Percentiles rank a stretch among this genome's conserved stretches.
These are phyloP conservation scores for Sciaenops ocellatus DNA, from an alignment of 2,797 vertebrate genomes.

Conservation along the genomic window DNA sequence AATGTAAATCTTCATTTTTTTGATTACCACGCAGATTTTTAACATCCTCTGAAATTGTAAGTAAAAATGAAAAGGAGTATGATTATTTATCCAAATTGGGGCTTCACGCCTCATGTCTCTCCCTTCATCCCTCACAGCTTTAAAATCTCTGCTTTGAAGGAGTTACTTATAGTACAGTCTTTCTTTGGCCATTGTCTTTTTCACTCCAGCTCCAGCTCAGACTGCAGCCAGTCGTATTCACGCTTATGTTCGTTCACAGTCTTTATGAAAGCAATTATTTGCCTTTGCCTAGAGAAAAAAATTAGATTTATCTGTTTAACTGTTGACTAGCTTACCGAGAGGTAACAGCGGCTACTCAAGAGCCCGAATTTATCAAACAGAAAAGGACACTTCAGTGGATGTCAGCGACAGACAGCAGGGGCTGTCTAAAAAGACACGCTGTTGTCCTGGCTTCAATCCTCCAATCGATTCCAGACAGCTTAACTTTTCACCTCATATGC, in stretches of 20 bases:
- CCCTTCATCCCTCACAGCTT: not conserved
- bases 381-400: constrained; percentile 15
- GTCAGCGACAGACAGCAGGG: constrained; percentile 4
- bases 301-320: constrained; percentile 5
- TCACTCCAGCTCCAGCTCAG: constrained; percentile 10
- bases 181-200: not conserved
- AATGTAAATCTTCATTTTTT: not conserved
- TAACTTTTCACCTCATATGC: constrained; percentile 54
- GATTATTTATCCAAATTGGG: not conserved
- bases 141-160: not conserved
- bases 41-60: not conserved
- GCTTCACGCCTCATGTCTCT: not conserved
- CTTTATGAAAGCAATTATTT: constrained; percentile 26
- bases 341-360: not conserved
- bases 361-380: constrained; percentile 22
- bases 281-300: constrained; percentile 12
- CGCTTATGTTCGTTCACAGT: not conserved
- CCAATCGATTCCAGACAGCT: constrained; percentile 66
- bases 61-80: not conserved
- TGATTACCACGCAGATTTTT: no score
- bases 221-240: not conserved
- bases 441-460: constrained; percentile 20
- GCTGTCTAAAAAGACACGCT: constrained; percentile 24
- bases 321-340: constrained; percentile 5
- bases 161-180: not conserved